Conservation (phyloP, 2,797 vertebrate genomes). For the Sibirionetta formosa region DNA sequence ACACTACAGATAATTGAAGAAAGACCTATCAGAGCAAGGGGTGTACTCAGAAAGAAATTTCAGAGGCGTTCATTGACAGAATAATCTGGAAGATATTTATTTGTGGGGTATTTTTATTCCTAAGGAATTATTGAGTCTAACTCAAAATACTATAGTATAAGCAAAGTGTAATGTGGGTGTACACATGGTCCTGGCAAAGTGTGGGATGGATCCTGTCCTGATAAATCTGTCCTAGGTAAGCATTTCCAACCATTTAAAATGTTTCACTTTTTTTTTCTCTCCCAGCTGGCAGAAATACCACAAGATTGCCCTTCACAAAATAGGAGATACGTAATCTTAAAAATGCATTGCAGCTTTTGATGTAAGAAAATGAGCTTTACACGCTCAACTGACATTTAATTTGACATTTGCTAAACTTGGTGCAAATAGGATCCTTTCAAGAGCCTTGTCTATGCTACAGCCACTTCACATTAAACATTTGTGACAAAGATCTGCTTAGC, state of each 20-base stretch:
- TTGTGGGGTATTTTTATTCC: not conserved
- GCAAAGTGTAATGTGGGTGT: not conserved
- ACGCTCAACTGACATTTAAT: not conserved
- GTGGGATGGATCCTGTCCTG: not conserved
- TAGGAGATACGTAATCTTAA: not conserved
- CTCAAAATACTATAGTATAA: not conserved
- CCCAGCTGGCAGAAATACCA: not conserved
- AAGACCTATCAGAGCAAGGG: not conserved
- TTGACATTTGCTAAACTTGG: not conserved
- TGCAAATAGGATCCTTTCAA: not conserved
- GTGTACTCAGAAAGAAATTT: not conserved
- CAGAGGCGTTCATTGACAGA: not conserved
- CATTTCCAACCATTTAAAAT: not conserved
- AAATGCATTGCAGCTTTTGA: not conserved
- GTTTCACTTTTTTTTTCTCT: not conserved
- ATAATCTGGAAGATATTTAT: not conserved
- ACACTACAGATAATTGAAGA: not conserved
- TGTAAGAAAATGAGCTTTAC: not conserved
- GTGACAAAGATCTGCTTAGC: not conserved
- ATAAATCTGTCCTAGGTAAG: slow-evolving; percentile 22
- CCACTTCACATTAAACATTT: not conserved
- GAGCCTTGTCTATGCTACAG: not conserved
- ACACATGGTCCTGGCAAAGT: not conserved
- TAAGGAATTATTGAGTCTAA: not conserved
- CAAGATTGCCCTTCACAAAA: not conserved